These are phyloP conservation scores for Ctenopoma multispine DNA, from an alignment of 2,797 vertebrate genomes.

Conservation along the genomic window DNA sequence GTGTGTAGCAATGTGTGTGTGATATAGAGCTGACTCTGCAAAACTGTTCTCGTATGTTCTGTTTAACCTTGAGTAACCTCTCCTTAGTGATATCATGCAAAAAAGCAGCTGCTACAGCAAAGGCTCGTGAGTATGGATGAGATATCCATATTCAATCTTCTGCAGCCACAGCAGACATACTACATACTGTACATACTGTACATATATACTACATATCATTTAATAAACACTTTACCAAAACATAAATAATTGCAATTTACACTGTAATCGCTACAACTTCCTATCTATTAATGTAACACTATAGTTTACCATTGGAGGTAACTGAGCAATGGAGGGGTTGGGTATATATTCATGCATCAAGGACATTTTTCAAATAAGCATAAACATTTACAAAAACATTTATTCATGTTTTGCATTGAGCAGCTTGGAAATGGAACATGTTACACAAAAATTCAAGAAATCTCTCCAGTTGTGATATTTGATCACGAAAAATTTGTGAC, in stretches of 20 bases:
- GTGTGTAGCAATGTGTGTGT: not conserved
- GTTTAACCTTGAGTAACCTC: slow-evolving; percentile 66
- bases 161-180: not conserved
- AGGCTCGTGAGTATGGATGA: slow-evolving; percentile 12
- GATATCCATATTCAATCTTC: slow-evolving; percentile 18
- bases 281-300: not conserved
- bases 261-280: not conserved
- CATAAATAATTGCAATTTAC: too few relatives aligned
- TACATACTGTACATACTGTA: too few relatives aligned
- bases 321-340: slow-evolving; percentile 1
- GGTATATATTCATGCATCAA: slow-evolving; percentile 14
- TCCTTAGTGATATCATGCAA: slow-evolving; percentile 31
- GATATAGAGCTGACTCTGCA: slow-evolving; percentile 44
- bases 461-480: not conserved
- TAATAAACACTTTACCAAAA: not conserved
- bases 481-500: slow-evolving; percentile 19
- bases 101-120: slow-evolving; percentile 42
- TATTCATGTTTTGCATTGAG: not conserved
- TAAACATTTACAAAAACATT: too few relatives aligned
- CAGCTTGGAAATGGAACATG: not conserved
- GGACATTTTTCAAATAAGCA: not conserved
- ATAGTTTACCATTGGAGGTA: not conserved
- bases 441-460: not conserved
- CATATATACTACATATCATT: too few relatives aligned
- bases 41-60: slow-evolving; percentile 54